Evolutionary conservation across 2,888 invertebrate genomes (phyloP).

Genomic region (Agonopterix heracliana): DNA sequence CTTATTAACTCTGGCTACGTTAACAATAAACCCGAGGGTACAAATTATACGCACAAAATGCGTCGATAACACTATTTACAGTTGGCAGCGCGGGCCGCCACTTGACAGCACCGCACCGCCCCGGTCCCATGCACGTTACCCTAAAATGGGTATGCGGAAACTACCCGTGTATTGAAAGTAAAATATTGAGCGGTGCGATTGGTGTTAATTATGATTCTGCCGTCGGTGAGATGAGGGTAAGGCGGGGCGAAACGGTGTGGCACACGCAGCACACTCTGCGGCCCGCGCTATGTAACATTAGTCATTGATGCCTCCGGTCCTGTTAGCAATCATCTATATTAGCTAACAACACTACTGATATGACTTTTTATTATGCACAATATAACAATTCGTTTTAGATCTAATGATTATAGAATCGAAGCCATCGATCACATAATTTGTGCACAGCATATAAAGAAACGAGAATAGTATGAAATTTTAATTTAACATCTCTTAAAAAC

Average conservation of each 20-base stretch:
- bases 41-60: slow-evolving; percentile 52
- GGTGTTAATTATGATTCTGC: too few relatives aligned
- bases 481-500: slow-evolving; percentile 68
- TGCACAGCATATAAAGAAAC: slow-evolving; percentile 66
- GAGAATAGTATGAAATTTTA: slow-evolving; percentile 57
- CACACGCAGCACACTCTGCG: neutral
- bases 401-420: slow-evolving; percentile 53
- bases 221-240: neutral
- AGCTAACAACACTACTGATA: slow-evolving; percentile 50
- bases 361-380: slow-evolving; percentile 55
- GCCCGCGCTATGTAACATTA: slow-evolving; percentile 17
- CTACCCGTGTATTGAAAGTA: too few relatives aligned
- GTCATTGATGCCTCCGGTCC: slow-evolving; percentile 19
- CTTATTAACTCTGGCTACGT: slow-evolving; percentile 66
- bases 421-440: slow-evolving; percentile 58
- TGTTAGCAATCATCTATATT: slow-evolving; percentile 26
- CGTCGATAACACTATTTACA: slow-evolving; percentile 59
- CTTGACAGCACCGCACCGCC: neutral
- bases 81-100: slow-evolving; percentile 19
- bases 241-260: neutral
- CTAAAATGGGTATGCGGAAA: neutral
- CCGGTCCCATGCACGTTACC: neutral
- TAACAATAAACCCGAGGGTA: slow-evolving; percentile 65
- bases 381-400: slow-evolving; percentile 59
- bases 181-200: too few relatives aligned